Evolutionary conservation across 2,888 invertebrate species (phyloP).

Genomic region (Ectemnius lituratus): DNA sequence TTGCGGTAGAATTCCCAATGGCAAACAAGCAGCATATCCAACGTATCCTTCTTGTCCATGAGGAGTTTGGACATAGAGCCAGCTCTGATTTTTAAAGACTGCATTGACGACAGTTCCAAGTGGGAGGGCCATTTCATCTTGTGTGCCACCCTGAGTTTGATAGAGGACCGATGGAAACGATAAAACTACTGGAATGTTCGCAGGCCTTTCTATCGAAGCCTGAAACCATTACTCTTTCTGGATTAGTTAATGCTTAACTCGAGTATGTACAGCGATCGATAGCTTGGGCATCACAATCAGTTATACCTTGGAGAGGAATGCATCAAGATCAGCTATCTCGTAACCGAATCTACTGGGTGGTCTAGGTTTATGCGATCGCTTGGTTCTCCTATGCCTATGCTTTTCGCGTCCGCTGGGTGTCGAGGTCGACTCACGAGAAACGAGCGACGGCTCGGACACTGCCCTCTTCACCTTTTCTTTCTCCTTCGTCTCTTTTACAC

Average conservation of each 20-base stretch:
- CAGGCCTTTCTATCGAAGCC: conserved; percentile 89
- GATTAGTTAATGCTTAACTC: too few relatives aligned
- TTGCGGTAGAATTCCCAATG: conserved; percentile 86
- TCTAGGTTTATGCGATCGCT: conserved; percentile 67
- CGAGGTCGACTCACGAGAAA: conserved; percentile 77
- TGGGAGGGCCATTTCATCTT: conserved; percentile 85
- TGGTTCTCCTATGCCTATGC: conserved; percentile 66
- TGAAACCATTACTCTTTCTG: conserved; percentile 68
- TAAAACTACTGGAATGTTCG: conserved; percentile 91
- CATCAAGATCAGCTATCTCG: conserved; percentile 89
- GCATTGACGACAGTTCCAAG: conserved; percentile 92
- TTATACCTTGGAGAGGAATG: conserved; percentile 86
- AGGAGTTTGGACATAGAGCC: conserved; percentile 92
- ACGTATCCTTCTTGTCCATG: conserved; percentile 92
- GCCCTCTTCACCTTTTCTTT: conserved; percentile 76
- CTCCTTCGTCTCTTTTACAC: conserved; percentile 48
- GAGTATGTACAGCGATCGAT: neutral
- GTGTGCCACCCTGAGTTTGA: conserved; percentile 86
- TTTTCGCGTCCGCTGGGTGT: conserved; percentile 61
- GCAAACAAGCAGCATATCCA: conserved; percentile 86
- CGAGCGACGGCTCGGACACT: conserved; percentile 80
- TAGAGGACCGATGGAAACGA: conserved; percentile 87
- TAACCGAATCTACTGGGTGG: conserved; percentile 83
- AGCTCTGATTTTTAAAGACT: conserved; percentile 90
- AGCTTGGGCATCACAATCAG: neutral